Base-by-base conservation (phyloP, 1,140 invertebrate species). In the Brachionus angularis region DNA sequence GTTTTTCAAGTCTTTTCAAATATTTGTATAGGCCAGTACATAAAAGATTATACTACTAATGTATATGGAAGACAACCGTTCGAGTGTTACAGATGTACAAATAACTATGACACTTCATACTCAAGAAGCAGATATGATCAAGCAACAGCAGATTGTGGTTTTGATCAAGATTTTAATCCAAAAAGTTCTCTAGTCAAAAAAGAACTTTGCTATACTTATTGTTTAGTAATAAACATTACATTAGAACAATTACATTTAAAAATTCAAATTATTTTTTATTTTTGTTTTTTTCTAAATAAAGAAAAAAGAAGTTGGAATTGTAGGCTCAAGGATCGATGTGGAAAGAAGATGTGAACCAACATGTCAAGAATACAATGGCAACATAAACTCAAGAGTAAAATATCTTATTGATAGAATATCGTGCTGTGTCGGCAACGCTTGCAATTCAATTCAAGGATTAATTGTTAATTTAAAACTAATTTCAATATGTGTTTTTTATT, bases 301-400 rank as follows among this genome's bases (percentile, higher is more conserved):
- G 62, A 67, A 67, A 67, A 67, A 50, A 31, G 62, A 67, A 67
- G 31, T 67, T 1, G 62, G 62, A 3, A 36, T 67, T 47, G 62
- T 67, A 5, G 62, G 62, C 18, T 29, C 18, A 14, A 46, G 42
- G 33, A 67, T 67, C 12, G 62, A 67, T 67, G 62, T 67, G 10
- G 62, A 67, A 21, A n/a, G 62, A 67, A 25, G 62, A 33, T 67
- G 62, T 34, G 62, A 67, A 31, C 62, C 62, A 14, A 67, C 62
- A 33, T 67, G 62, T 46, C 62, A 67, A 67, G 62, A 67, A 36
- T 67, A 47, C 44, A 50, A 67, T 50, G 62, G 62, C 27, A n/a
- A n/a, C n/a, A n/a, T n/a, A n/a, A 67, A 67, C 36, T 34, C 42
- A 21, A 31, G 29, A 67, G 31, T 67, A 18, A 46, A 23, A 14